phyloP scores from a whole-genome alignment of 2,113 vertebrate genomes.

The Lagopus muta region DNA sequence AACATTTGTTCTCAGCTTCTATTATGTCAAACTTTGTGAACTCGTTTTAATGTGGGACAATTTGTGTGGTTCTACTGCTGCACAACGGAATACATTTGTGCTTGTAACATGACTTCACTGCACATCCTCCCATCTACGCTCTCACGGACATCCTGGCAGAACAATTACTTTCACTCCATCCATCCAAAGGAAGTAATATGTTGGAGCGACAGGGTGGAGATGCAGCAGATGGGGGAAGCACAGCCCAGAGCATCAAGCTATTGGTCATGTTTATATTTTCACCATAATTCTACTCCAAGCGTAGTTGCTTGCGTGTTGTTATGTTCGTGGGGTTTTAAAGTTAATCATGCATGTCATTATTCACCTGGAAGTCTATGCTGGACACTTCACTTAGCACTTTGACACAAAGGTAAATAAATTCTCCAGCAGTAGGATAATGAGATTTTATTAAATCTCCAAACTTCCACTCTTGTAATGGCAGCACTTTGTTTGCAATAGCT shows the following conservation, averaged over 20 bases:
- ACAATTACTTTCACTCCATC: background rate
- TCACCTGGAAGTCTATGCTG: background rate
- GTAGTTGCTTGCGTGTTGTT: background rate
- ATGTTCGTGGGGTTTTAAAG: slow-evolving; percentile 9
- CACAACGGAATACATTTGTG: background rate
- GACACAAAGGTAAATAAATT: slow-evolving; percentile 31
- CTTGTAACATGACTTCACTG: background rate
- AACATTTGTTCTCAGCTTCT: slow-evolving; percentile 65
- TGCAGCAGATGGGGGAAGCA: background rate
- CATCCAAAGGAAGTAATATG: background rate
- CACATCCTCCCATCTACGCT: background rate
- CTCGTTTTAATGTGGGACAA: slow-evolving; percentile 40
- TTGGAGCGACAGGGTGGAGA: background rate
- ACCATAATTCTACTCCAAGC: background rate
- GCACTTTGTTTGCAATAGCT: background rate
- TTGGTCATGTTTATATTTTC: background rate
- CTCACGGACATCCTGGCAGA: background rate
- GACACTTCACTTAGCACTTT: background rate
- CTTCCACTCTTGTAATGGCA: background rate
- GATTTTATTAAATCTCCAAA: slow-evolving; percentile 25
- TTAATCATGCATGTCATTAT: slow-evolving; percentile 19
- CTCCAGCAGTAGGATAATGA: background rate
- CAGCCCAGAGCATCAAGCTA: background rate
- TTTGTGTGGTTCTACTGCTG: background rate
- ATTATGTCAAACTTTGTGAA: slow-evolving; percentile 37